phyloP scores from a whole-genome alignment of 2,888 invertebrate genomes.

The Deilephila porcellus region DNA sequence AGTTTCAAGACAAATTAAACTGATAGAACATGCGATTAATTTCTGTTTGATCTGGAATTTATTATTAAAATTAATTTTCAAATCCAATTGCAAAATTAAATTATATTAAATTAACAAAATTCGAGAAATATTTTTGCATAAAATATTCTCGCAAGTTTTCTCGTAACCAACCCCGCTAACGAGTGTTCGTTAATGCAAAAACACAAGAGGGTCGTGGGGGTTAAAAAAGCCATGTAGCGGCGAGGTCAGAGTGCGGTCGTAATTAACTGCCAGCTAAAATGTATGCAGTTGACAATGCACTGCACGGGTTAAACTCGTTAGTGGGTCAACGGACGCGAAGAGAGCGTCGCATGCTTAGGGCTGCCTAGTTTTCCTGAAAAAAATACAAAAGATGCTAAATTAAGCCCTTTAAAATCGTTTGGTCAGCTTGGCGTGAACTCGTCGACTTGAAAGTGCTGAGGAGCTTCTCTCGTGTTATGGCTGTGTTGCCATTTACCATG shows the following conservation, averaged over 20 bases:
- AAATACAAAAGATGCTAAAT: not conserved
- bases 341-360: not conserved
- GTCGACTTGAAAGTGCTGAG: no score
- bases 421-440: no score
- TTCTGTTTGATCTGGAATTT: no score
- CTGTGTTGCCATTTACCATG: no score
- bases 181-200: slow-evolving; percentile 17
- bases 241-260: slow-evolving; percentile 6
- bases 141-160: not conserved
- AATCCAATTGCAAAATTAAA: not conserved
- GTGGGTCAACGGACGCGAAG: slow-evolving; percentile 14
- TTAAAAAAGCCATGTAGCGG: slow-evolving; percentile 12
- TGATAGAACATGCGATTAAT: no score
- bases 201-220: slow-evolving; percentile 12
- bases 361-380: not conserved
- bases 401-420: no score
- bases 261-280: slow-evolving; percentile 24
- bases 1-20: no score
- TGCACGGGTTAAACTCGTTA: slow-evolving; percentile 24
- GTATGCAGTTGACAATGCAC: slow-evolving; percentile 25
- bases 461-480: no score
- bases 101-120: not conserved
- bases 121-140: not conserved
- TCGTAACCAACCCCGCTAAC: slow-evolving; percentile 17
- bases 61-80: no score